Base-by-base conservation (phyloP, 2,888 invertebrate genomes). In the Leptothorax acervorum region DNA sequence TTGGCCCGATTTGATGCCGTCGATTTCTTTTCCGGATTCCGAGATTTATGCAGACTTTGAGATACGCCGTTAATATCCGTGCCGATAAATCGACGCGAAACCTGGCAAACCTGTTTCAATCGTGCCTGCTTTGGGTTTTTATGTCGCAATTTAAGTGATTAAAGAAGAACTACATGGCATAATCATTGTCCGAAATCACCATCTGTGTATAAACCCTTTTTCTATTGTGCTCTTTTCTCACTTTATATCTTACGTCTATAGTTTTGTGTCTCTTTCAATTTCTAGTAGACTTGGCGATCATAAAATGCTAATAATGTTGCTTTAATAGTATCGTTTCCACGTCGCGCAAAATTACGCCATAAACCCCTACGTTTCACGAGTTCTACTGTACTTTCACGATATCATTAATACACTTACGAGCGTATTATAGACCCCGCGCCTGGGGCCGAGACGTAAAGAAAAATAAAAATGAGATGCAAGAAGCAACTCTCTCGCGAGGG, bases 1-100 rank as follows among this genome's bases (percentile, higher is more conserved):
- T 51, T 63, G 48, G 48, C 48, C 11, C 39, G 81, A 31, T 68
- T 76, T 75, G 65, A 70, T 60, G 71, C 60, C 60, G 28, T 62
- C 68, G 71, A 73, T 82, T 65, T 86, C 66, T 81, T 78, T 83
- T 84, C 62, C 83, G 85, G 62, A 78, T 84, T 85, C 71, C 31
- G 48, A 62, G 86, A 90, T 88, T 88, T 85, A 90, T 83, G 84
- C 51, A 55, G 31, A 83, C 82, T 73, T 53, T 63, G 15, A 66
- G 28, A 68, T 55, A 42, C 82, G 53, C 63, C 82, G 79, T 81
- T 84, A 85, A 83, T 82, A 70, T 63, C 68, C 53, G 28, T 45
- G 73, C 28, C 35, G 45, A 78, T 82, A 82, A 85, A 83, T 74
- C 68, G 48, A 65, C 42, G 11, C 39, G 39, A 73, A 82, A 74